Conservation (phyloP, 2,113 vertebrate species). For the Anhinga anhinga region DNA sequence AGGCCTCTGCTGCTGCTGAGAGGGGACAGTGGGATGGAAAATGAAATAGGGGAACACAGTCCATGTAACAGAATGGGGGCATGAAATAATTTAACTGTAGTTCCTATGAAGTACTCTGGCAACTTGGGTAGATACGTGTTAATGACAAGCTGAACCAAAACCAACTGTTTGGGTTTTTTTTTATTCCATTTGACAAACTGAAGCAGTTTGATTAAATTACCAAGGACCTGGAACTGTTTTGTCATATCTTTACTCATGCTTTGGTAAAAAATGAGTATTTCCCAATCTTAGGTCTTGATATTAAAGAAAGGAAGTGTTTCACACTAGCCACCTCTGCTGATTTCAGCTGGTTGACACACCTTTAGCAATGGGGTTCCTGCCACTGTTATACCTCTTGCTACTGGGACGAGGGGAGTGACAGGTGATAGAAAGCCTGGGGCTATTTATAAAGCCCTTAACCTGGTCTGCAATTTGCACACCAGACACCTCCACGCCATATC, state of each 20-base stretch:
- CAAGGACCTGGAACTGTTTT: neutral
- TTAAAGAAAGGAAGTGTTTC: neutral
- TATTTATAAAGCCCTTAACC: neutral
- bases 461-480: fast-evolving
- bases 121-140: neutral
- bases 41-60: neutral
- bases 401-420: neutral
- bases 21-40: neutral
- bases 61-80: neutral
- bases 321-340: neutral
- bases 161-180: neutral
- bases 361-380: neutral
- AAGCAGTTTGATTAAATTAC: neutral
- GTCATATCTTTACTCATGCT: neutral
- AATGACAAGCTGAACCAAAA: neutral
- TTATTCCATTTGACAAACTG: neutral
- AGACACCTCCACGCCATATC: neutral
- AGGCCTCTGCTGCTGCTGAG: fast-evolving
- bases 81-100: neutral
- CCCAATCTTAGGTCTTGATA: neutral
- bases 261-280: neutral
- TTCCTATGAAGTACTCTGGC: neutral
- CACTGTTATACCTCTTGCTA: neutral
- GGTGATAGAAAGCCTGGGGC: neutral
- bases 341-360: neutral